A percentile compares a stretch with the other conserved stretches of the same genome.
phyloP scores from a whole-genome alignment of 2,797 vertebrate genomes.

The Lepilemur ruficaudatus region DNA sequence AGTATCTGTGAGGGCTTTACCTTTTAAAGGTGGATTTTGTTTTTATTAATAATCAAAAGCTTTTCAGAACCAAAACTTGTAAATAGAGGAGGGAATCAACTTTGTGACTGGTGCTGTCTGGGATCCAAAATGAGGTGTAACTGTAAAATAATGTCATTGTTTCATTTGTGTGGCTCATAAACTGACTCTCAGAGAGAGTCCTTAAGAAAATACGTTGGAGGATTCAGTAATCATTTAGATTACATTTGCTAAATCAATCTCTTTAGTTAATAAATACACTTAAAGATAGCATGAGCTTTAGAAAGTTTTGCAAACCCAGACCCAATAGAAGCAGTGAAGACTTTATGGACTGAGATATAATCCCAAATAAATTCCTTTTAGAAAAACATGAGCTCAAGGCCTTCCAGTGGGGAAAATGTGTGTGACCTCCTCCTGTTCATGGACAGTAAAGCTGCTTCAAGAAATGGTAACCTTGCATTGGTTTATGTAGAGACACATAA shows the following conservation, averaged over 20 bases:
- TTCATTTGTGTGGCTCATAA: neutral
- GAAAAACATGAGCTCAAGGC: neutral
- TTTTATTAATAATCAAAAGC: constrained; percentile 27
- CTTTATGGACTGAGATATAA: neutral
- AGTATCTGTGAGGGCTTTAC: neutral
- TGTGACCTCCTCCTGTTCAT: neutral
- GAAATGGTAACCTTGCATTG: neutral
- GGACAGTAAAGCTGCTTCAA: neutral
- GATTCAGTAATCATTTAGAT: neutral
- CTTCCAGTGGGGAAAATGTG: neutral
- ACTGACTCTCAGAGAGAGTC: neutral
- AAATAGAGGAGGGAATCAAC: neutral
- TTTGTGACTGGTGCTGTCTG: neutral
- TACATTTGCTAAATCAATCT: constrained; percentile 15
- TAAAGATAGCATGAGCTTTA: neutral
- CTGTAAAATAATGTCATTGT: constrained; percentile 15
- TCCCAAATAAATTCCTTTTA: neutral
- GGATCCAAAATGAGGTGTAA: constrained; percentile 16
- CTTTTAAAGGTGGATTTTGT: constrained; percentile 29
- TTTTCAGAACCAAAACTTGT: constrained; percentile 17
- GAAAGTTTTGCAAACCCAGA: constrained; percentile 36
- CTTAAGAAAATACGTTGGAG: constrained; percentile 1
- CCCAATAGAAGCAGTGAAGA: neutral
- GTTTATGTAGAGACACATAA: constrained; percentile 63
- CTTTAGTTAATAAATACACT: constrained; percentile 34